A percentile compares a stretch with the other conserved stretches of the same genome.
Evolutionary conservation across 2,888 invertebrate species (phyloP).

Genomic region (Antitype chi): DNA sequence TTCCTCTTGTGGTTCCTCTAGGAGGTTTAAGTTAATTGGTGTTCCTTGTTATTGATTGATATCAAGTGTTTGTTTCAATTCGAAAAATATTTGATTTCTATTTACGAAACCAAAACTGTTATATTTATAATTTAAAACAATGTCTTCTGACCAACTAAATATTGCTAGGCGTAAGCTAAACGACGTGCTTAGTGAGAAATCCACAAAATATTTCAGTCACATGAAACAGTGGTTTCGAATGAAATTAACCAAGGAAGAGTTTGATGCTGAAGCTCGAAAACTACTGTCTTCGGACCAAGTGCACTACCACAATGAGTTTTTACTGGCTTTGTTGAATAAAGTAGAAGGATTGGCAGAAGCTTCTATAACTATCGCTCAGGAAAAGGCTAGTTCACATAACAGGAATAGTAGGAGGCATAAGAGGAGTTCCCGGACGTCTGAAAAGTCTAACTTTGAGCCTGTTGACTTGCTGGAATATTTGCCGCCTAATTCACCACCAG

Average conservation of each 20-base stretch:
- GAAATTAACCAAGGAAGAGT: conserved; percentile 95
- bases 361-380: conserved; percentile 84
- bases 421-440: conserved; percentile 89
- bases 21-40: no score
- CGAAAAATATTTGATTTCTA: not conserved
- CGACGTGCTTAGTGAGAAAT: conserved; percentile 92
- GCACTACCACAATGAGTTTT: conserved; percentile 96
- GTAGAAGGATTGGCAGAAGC: conserved; percentile 90
- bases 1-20: no score
- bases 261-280: conserved; percentile 94
- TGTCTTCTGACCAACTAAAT: conserved; percentile 88
- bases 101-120: not conserved
- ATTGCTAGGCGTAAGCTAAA: conserved; percentile 91
- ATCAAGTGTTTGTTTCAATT: not conserved
- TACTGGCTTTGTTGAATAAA: conserved; percentile 95
- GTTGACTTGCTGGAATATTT: conserved; percentile 91
- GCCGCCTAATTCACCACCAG: conserved; percentile 89
- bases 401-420: conserved; percentile 88
- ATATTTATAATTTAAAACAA: conserved; percentile 46
- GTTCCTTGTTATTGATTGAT: no score
- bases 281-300: conserved; percentile 94
- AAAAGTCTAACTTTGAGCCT: conserved; percentile 91
- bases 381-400: conserved; percentile 83
- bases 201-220: conserved; percentile 93
- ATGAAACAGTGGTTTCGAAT: conserved; percentile 94